A percentile compares a stretch with the other conserved stretches of the same genome.
These are phyloP conservation scores for Nannoperca obscura DNA, from an alignment of 2,797 vertebrate genomes.

Conservation along the genomic window DNA sequence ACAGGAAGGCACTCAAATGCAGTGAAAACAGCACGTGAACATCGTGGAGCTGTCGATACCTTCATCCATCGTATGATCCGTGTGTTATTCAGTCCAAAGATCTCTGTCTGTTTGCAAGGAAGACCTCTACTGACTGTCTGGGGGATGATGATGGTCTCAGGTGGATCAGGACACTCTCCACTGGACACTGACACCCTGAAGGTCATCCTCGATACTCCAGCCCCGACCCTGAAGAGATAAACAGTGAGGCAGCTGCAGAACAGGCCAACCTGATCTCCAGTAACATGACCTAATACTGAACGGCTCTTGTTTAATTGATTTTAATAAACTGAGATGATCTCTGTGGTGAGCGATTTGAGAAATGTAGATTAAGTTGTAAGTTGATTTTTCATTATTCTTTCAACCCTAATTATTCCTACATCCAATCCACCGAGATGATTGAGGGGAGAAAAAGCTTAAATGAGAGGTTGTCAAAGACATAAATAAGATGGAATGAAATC, in stretches of 20 bases:
- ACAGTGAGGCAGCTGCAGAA: not conserved
- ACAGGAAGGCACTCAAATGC: not conserved
- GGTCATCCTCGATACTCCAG: not conserved
- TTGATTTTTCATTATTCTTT: not conserved
- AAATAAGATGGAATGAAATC: not conserved
- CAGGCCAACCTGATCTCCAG: not conserved
- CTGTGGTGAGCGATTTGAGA: not conserved
- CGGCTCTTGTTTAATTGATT: not conserved
- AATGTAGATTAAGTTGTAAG: not conserved
- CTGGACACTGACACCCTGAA: slow-evolving; percentile 63
- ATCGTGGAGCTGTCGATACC: slow-evolving; percentile 46
- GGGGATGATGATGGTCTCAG: not conserved
- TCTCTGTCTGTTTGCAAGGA: slow-evolving; percentile 64
- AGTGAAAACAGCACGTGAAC: not conserved
- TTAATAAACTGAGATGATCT: not conserved
- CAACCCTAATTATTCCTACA: too few relatives aligned
- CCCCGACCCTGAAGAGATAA: slow-evolving; percentile 24
- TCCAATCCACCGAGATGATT: not conserved
- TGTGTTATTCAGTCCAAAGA: slow-evolving; percentile 45
- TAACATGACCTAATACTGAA: not conserved
- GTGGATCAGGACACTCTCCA: slow-evolving; percentile 56
- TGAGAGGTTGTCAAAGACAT: not conserved
- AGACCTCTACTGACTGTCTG: not conserved
- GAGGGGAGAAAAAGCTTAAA: too few relatives aligned
- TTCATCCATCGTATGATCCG: slow-evolving; percentile 69